These are phyloP conservation scores for Malurus leucopterus DNA, from an alignment of 2,797 vertebrate genomes.

Conservation along the genomic window DNA sequence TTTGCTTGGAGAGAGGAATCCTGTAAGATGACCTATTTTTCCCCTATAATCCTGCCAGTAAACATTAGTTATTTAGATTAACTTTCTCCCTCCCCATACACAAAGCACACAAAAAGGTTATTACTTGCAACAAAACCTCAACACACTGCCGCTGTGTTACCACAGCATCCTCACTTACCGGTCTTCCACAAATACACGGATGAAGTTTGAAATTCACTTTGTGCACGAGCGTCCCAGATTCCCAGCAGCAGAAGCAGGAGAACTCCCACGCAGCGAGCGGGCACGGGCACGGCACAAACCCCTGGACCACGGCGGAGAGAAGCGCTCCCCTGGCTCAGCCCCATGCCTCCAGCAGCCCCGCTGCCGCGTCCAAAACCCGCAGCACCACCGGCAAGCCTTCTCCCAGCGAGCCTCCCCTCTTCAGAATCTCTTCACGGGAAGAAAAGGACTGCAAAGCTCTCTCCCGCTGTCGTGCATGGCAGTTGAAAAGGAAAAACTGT, in stretches of 20 bases:
- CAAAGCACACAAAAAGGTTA: not conserved
- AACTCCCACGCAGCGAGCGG: conserved; percentile 65
- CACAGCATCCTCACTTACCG: conserved; percentile 71
- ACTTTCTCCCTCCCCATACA: not conserved
- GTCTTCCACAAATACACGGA: conserved; percentile 94
- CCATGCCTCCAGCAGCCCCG: conserved; percentile 79
- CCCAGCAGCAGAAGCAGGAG: conserved; percentile 77
- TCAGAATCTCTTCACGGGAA: conserved; percentile 12
- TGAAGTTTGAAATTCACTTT: conserved; percentile 81
- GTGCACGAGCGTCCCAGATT: conserved; percentile 70
- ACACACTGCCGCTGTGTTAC: accelerated
- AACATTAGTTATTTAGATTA: conserved; percentile 9
- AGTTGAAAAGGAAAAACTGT: conserved; percentile 65
- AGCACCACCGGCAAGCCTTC: not conserved
- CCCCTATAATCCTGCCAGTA: not conserved
- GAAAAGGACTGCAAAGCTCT: not conserved
- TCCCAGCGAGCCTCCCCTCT: not conserved
- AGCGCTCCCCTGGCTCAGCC: conserved; percentile 67
- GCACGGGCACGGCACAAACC: conserved; percentile 22
- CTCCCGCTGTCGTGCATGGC: conserved; percentile 68
- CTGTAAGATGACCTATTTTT: not conserved
- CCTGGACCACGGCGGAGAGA: conserved; percentile 57
- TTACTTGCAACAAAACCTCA: not conserved
- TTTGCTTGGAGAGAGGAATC: not conserved
- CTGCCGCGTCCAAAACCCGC: conserved; percentile 50